Percentiles rank a stretch among this genome's conserved stretches.
Evolutionary conservation across 2,888 invertebrate species (phyloP).

Genomic region (Drosophila vallismaia): DNA sequence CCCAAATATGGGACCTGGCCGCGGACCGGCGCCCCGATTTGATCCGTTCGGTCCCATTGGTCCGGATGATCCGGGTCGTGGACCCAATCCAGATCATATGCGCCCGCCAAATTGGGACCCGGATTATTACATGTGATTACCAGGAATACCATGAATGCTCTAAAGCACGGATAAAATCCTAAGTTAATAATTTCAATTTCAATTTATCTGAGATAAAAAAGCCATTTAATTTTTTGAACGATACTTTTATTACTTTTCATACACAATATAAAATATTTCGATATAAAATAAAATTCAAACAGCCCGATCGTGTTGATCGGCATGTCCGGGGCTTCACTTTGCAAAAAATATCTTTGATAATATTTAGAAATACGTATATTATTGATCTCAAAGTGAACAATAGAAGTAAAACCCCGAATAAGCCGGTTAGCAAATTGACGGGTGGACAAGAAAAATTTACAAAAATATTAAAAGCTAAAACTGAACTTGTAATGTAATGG

Average conservation of each 20-base stretch:
- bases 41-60: conserved; percentile 92
- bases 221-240: conserved; percentile 23
- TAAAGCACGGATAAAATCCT: conserved; percentile 15
- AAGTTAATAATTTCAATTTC: conserved; percentile 9
- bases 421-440: conserved; percentile 17
- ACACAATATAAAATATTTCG: conserved; percentile 51
- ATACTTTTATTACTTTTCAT: conserved; percentile 65
- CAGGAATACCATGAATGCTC: not conserved
- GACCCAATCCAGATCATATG: conserved; percentile 89
- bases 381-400: not conserved
- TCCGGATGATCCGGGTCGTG: conserved; percentile 81
- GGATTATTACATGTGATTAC: conserved; percentile 79
- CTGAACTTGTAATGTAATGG: conserved; percentile 65
- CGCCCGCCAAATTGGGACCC: conserved; percentile 86
- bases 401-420: conserved; percentile 19
- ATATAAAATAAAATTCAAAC: conserved; percentile 65
- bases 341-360: not conserved
- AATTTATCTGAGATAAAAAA: not conserved
- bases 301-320: conserved; percentile 12
- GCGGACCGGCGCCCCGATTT: conserved; percentile 84
- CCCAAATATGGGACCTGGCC: conserved; percentile 36
- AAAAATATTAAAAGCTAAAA: conserved; percentile 50
- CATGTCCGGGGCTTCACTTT: conserved; percentile 2
- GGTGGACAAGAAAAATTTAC: conserved; percentile 35
- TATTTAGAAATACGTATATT: not conserved